phyloP scores from a whole-genome alignment of 2,797 vertebrate genomes.

The Microhierax caerulescens region DNA sequence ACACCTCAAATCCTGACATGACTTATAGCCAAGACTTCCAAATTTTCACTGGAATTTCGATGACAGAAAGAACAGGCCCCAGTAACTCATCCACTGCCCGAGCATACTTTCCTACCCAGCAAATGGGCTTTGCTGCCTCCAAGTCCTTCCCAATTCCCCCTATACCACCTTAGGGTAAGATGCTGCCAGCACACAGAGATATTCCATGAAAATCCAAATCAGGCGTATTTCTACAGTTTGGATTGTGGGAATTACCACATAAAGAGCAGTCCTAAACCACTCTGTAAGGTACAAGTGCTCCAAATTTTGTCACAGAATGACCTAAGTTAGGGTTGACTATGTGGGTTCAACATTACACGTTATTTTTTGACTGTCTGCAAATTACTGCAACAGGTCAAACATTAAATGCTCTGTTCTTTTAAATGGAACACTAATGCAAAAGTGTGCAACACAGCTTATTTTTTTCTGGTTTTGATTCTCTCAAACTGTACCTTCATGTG shows the following conservation, averaged over 20 bases:
- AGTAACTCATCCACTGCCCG: not conserved
- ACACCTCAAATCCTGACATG: not conserved
- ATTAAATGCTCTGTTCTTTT: not conserved
- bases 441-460: not conserved
- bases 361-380: not conserved
- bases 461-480: not conserved
- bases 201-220: not conserved
- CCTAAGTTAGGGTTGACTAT: accelerated
- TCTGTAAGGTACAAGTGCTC: not conserved
- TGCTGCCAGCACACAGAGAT: not conserved
- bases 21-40: not conserved
- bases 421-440: not conserved
- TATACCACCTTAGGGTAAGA: not conserved
- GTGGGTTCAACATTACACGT: not conserved
- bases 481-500: not conserved
- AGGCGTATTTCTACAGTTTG: not conserved
- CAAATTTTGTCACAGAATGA: not conserved
- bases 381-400: not conserved
- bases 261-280: not conserved
- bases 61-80: not conserved
- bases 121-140: not conserved
- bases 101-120: not conserved
- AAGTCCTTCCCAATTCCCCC: not conserved
- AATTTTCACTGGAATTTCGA: not conserved
- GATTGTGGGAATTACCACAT: accelerated